Percentiles rank a stretch among this genome's conserved stretches.
Conservation (phyloP, 2,888 invertebrate species). For the Syrista parreyssii region DNA sequence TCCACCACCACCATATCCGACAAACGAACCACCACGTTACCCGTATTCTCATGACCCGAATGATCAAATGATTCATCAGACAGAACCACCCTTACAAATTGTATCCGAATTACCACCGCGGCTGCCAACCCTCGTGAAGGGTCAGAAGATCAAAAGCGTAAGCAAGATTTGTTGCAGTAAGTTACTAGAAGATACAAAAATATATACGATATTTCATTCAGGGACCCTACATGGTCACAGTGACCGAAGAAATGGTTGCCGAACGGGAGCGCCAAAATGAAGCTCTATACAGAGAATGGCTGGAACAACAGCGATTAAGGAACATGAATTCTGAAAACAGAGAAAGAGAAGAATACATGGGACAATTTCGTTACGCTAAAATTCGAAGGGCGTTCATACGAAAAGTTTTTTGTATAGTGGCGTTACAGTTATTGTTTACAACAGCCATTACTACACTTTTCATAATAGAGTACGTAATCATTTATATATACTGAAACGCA, state of each 20-base stretch:
- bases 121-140: slow-evolving; percentile 45
- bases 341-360: slow-evolving; percentile 39
- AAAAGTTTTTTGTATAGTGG: slow-evolving; percentile 71
- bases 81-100: too few relatives aligned
- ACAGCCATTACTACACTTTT: slow-evolving; percentile 66
- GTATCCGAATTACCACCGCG: slow-evolving; percentile 45
- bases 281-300: slow-evolving; percentile 50
- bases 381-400: slow-evolving; percentile 61
- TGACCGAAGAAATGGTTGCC: slow-evolving; percentile 53
- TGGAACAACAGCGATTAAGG: slow-evolving; percentile 37
- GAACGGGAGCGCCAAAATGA: slow-evolving; percentile 51
- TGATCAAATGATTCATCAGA: too few relatives aligned
- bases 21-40: too few relatives aligned
- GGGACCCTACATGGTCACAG: slow-evolving; percentile 54
- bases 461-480: slow-evolving; percentile 53
- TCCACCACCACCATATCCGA: too few relatives aligned
- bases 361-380: slow-evolving; percentile 45
- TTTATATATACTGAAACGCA: not conserved
- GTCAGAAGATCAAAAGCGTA: slow-evolving; percentile 48
- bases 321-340: slow-evolving; percentile 16
- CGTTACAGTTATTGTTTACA: slow-evolving; percentile 69
- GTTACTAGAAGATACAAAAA: slow-evolving; percentile 3
- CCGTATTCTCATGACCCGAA: too few relatives aligned
- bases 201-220: slow-evolving; percentile 20
- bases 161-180: slow-evolving; percentile 16